A percentile compares a stretch with the other conserved stretches of the same genome.
Conservation (phyloP, 2,888 invertebrate species). For the Mycalesis mineus region DNA sequence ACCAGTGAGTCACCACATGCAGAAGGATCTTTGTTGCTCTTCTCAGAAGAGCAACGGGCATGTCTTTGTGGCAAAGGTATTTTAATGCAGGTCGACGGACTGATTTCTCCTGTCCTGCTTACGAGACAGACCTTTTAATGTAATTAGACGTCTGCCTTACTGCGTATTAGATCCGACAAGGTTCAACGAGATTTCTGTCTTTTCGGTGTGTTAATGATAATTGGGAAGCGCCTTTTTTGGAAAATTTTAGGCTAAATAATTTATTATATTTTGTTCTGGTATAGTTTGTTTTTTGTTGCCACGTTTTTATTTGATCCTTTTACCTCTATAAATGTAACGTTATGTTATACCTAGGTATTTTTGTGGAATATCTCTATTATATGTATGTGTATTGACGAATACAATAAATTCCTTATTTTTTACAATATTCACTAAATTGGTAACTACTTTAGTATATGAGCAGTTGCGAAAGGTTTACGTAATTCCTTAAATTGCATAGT, state of each 20-base stretch:
- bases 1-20: constrained; percentile 65
- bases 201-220: background rate
- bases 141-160: constrained; percentile 43
- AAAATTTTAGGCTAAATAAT: background rate
- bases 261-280: background rate
- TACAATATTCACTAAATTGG: too few relatives aligned
- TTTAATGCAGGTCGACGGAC: constrained; percentile 68
- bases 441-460: too few relatives aligned
- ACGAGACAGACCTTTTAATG: constrained; percentile 40
- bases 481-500: too few relatives aligned
- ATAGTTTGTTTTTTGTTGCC: background rate
- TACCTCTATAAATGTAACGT: too few relatives aligned
- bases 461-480: too few relatives aligned
- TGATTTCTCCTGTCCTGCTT: constrained; percentile 62
- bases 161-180: constrained; percentile 9
- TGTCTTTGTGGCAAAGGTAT: constrained; percentile 70
- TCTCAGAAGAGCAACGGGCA: constrained; percentile 66
- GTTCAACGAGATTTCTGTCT: background rate
- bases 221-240: background rate
- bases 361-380: too few relatives aligned
- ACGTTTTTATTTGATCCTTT: background rate
- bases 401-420: too few relatives aligned
- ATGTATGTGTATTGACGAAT: too few relatives aligned
- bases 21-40: constrained; percentile 74
- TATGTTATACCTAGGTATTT: too few relatives aligned